Percentiles rank a stretch among this genome's conserved stretches.
These are phyloP conservation scores for Malacosoma neustria DNA, from an alignment of 2,888 invertebrate genomes.

Conservation along the genomic window DNA sequence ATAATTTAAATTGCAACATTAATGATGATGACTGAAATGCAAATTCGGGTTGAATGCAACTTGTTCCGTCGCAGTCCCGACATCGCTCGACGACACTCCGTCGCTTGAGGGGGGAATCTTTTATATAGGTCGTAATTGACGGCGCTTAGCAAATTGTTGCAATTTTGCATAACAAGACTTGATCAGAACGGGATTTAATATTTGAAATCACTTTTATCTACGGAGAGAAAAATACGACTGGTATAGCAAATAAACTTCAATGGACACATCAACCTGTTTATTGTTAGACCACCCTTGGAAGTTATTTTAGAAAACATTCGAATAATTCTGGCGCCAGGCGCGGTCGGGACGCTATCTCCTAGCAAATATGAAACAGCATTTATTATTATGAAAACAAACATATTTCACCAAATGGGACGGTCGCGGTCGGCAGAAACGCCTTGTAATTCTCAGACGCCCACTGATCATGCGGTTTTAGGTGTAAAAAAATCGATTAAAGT, in stretches of 20 bases:
- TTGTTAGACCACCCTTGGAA: slow-evolving; percentile 52
- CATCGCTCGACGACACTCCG: slow-evolving; percentile 5
- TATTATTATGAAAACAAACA: slow-evolving; percentile 64
- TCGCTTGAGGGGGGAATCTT: slow-evolving; percentile 14
- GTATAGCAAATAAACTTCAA: slow-evolving; percentile 5
- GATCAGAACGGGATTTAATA: not conserved
- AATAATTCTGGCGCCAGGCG: slow-evolving; percentile 31
- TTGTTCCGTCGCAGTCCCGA: slow-evolving; percentile 17
- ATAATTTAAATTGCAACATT: not conserved
- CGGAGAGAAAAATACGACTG: too few species aligned
- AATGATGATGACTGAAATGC: slow-evolving; percentile 33
- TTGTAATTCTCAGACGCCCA: slow-evolving; percentile 65
- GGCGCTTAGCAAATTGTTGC: slow-evolving; percentile 27
- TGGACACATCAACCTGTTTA: slow-evolving; percentile 24
- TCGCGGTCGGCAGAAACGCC: slow-evolving; percentile 58
- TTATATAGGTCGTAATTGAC: slow-evolving; percentile 25
- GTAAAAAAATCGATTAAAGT: slow-evolving; percentile 73
- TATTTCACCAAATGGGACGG: slow-evolving; percentile 57
- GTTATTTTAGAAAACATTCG: slow-evolving; percentile 56
- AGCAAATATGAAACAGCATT: slow-evolving; percentile 46
- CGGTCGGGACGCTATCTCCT: slow-evolving; percentile 32
- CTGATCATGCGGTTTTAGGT: slow-evolving; percentile 68
- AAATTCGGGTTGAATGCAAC: slow-evolving; percentile 34
- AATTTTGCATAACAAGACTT: slow-evolving; percentile 46
- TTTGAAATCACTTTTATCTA: not conserved